These are phyloP conservation scores for Salvelinus alpinus DNA, from an alignment of 2,113 vertebrate genomes.

Conservation along the genomic window DNA sequence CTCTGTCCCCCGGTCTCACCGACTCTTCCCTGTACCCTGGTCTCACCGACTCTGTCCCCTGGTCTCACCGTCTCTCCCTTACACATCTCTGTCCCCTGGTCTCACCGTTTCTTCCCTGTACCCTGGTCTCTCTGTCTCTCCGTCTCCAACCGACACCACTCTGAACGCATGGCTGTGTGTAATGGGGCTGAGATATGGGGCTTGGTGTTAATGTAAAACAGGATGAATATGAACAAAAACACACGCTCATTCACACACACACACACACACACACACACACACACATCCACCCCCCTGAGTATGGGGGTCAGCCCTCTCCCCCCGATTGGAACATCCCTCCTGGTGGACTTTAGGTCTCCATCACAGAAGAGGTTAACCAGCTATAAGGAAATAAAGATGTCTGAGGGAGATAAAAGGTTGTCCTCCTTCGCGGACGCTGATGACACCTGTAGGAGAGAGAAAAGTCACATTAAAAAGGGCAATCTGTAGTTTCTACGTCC, in stretches of 20 bases:
- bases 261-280: neutral
- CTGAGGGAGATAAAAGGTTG: neutral
- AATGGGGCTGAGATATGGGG: neutral
- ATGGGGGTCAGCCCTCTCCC: constrained; percentile 30
- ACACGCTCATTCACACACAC: too few relatives aligned
- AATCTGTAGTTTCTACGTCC: too few relatives aligned
- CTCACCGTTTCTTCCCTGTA: too few relatives aligned
- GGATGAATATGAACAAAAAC: neutral
- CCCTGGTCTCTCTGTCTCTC: neutral
- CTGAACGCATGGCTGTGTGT: neutral
- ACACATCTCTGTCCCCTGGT: too few relatives aligned
- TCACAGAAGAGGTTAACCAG: constrained; percentile 8
- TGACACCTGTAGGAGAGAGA: constrained; percentile 32
- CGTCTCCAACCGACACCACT: neutral
- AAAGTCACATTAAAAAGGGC: too few relatives aligned
- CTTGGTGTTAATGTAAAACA: neutral
- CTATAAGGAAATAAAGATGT: constrained; percentile 18
- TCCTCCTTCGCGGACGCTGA: neutral
- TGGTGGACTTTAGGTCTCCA: constrained; percentile 29
- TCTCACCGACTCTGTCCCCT: too few relatives aligned
- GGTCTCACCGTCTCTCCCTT: too few relatives aligned
- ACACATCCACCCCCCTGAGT: neutral
- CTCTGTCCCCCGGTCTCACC: too few relatives aligned
- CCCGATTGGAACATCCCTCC: constrained; percentile 23
- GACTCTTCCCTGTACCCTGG: too few relatives aligned